A percentile compares a stretch with the other conserved stretches of the same genome.
These are phyloP conservation scores for Psammodynastes pulverulentus DNA, from an alignment of 2,113 vertebrate species.

Conservation along the genomic window DNA sequence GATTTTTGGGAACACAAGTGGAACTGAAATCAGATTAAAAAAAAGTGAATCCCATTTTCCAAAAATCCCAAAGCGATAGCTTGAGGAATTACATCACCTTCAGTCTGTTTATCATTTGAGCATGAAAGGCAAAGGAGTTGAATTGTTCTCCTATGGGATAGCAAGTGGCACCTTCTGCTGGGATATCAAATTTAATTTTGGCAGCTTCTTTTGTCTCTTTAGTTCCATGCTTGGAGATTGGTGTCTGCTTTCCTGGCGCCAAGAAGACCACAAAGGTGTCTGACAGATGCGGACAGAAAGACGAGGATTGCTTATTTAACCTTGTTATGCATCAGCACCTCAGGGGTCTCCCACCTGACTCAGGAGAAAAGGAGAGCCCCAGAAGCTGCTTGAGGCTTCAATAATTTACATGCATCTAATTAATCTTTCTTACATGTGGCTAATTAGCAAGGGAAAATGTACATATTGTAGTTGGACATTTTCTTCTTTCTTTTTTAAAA, in stretches of 20 bases:
- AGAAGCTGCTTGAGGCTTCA: conserved; percentile 70
- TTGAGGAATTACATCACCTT: conserved; percentile 64
- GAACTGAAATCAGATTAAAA: conserved; percentile 50
- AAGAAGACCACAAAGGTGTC: conserved; percentile 58
- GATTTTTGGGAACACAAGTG: conserved; percentile 23
- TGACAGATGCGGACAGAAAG: conserved; percentile 39
- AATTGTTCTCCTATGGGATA: conserved; percentile 54
- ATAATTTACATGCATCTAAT: conserved; percentile 77
- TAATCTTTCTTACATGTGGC: conserved; percentile 71
- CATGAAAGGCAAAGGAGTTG: conserved; percentile 62
- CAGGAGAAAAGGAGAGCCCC: conserved; percentile 60
- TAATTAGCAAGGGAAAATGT: conserved; percentile 63
- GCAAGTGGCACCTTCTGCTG: conserved; percentile 59
- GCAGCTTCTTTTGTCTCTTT: conserved; percentile 58
- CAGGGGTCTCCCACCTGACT: conserved; percentile 25
- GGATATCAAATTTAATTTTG: conserved; percentile 67
- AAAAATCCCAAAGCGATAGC: conserved; percentile 44
- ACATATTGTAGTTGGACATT: conserved; percentile 21
- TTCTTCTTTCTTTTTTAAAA: conserved; percentile 43
- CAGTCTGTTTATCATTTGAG: conserved; percentile 60
- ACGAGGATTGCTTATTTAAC: conserved; percentile 45
- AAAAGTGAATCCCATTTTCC: conserved; percentile 22
- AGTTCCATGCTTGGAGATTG: conserved; percentile 41
- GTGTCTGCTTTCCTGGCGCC: conserved; percentile 64
- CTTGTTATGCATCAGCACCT: conserved; percentile 43